Percentiles rank a stretch among this genome's conserved stretches.
phyloP scores from a whole-genome alignment of 2,113 vertebrate genomes.

The Microtus pennsylvanicus region DNA sequence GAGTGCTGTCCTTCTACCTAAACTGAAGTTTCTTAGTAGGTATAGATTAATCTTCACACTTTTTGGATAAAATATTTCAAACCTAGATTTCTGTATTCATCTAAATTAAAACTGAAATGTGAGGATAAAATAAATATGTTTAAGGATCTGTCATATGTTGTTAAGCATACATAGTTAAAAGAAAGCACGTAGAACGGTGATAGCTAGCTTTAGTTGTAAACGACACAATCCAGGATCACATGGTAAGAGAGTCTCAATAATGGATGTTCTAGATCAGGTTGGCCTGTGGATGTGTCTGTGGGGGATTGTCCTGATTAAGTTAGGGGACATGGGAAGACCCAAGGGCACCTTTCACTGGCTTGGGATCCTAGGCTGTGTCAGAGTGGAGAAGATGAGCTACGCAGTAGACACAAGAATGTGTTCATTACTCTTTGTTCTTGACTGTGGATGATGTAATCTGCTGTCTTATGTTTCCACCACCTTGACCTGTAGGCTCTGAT shows the following conservation, averaged over 20 bases:
- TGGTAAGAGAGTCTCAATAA: neutral
- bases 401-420: neutral
- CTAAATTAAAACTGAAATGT: slow-evolving; percentile 24
- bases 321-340: neutral
- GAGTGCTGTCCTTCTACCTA: neutral
- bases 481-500: neutral
- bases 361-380: neutral
- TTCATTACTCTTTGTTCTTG: neutral
- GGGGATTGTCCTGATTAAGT: neutral
- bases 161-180: neutral
- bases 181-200: neutral
- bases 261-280: neutral
- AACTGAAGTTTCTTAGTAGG: neutral
- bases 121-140: neutral
- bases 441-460: neutral
- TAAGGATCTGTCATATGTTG: neutral
- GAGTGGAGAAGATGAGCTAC: neutral
- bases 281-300: neutral
- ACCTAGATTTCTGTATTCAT: neutral
- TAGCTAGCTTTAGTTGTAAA: neutral
- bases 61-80: neutral
- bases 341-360: neutral
- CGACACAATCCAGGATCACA: neutral
- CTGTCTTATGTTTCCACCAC: neutral
- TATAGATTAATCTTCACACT: neutral